Conservation (phyloP, 2,797 vertebrate species). For the Australoheros facetus region DNA sequence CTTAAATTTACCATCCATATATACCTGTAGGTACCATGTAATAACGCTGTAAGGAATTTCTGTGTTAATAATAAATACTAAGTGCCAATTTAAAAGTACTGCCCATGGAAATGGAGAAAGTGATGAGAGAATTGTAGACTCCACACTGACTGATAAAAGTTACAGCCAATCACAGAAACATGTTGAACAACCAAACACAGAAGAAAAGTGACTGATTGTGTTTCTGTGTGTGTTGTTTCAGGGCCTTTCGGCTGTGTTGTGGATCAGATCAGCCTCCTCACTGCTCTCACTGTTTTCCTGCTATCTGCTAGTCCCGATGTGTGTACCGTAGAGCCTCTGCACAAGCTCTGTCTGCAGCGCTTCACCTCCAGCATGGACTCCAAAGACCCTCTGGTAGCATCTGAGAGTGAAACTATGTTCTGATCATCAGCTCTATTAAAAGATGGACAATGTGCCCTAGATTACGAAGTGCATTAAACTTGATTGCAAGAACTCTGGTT, state of each 20-base stretch:
- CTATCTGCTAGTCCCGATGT: slow-evolving; percentile 87
- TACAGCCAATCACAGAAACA: neutral
- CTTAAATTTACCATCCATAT: neutral
- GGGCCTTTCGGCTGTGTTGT: slow-evolving; percentile 64
- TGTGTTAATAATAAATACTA: neutral
- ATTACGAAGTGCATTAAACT: too few relatives aligned
- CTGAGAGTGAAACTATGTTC: neutral
- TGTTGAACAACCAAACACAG: neutral
- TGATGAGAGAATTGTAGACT: neutral
- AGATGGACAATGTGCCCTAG: neutral
- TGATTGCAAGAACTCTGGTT: neutral
- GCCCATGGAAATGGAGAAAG: neutral
- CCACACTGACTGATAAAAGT: neutral
- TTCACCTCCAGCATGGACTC: slow-evolving; percentile 84
- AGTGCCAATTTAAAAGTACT: neutral
- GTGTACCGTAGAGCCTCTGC: slow-evolving; percentile 81
- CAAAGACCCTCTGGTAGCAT: slow-evolving; percentile 86
- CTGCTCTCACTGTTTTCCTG: slow-evolving; percentile 88
- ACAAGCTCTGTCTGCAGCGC: slow-evolving; percentile 82
- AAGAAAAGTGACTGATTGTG: neutral
- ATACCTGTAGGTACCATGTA: neutral
- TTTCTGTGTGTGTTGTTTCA: slow-evolving; percentile 19
- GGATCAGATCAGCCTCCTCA: slow-evolving; percentile 86
- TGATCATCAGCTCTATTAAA: neutral
- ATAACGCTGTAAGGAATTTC: neutral